Evolutionary conservation across 1,140 invertebrate species (phyloP), one percentile per base, ranked within the genome.

Genomic region (Harpegnathos saltator): DNA sequence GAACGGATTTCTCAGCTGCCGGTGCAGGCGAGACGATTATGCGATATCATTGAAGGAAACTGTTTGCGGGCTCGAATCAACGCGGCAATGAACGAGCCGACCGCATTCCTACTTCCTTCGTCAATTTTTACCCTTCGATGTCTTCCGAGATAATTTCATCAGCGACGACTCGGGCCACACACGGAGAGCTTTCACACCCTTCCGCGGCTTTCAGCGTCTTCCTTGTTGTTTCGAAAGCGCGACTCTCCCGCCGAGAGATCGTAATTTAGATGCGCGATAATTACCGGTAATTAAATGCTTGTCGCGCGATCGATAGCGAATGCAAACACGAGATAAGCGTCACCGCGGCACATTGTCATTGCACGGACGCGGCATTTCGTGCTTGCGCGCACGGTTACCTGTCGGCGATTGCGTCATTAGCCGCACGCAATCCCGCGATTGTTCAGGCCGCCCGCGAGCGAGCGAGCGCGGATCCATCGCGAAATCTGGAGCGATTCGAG

Each of bases 401-500:
- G 19, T 38, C 48, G 48, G 66, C 22, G 12, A 61, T 72, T 38
- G 15, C 15, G 19, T 56, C 17, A 78, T 78, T 78, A 66, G 3
- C 50, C 3, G 50, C 62, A 78, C 29, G 62, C 29, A 66, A 68
- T 68, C 17, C 65, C 15, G 22, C 22, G 50, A 77, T 77, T 77
- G 50, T 78, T 68, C 24, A 19, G 38, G 26, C 22, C 17, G 50
- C n/a, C n/a, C n/a, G n/a, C n/a, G n/a, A n/a, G n/a, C n/a, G n/a
- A n/a, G n/a, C 65, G 12, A 68, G 19, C 33, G 56, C 22, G 68
- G 56, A 69, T n/a, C 26, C 22, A 26, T 26, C 22, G 63, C 65
- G 33, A 68, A 56, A 68, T 78, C 65, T 69, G 14, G 54, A 78
- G 29, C 19, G 17, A 1, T 52, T 66, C 12, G 11, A 29, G 12